Percentiles rank a stretch among this genome's conserved stretches.
These are phyloP conservation scores for Neoscelio sp. DNA, from an alignment of 2,888 invertebrate genomes.

Conservation along the genomic window DNA sequence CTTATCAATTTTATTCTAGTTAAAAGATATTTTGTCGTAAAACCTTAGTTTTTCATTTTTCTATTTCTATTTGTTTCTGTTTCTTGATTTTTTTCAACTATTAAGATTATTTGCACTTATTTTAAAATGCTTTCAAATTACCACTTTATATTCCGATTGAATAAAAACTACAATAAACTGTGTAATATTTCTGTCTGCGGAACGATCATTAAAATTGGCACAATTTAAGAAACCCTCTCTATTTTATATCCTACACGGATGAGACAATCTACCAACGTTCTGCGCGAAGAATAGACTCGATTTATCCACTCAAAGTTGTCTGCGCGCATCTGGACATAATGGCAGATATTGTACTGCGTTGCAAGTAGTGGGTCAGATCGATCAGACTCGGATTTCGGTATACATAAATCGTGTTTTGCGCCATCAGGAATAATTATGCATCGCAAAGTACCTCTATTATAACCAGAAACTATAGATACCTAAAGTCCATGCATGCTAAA, in stretches of 20 bases:
- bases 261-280: constrained; percentile 51
- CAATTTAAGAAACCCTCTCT: constrained; percentile 50
- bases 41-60: too few species aligned
- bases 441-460: constrained; percentile 61
- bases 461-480: constrained; percentile 35
- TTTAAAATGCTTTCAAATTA: neutral
- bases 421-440: constrained; percentile 62
- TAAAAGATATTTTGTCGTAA: too few species aligned
- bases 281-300: constrained; percentile 56
- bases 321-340: constrained; percentile 64
- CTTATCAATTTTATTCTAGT: too few species aligned
- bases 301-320: constrained; percentile 64
- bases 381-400: constrained; percentile 60
- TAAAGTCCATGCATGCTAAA: constrained; percentile 51
- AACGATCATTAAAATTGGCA: constrained; percentile 45
- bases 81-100: too few species aligned
- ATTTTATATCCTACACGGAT: constrained; percentile 22
- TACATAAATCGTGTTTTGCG: constrained; percentile 65
- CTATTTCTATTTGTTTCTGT: too few species aligned
- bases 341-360: constrained; percentile 64
- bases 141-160: neutral
- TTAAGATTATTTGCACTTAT: neutral
- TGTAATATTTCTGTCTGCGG: constrained; percentile 24
- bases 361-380: constrained; percentile 64
- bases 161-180: neutral